A percentile compares a stretch with the other conserved stretches of the same genome.
These are phyloP conservation scores for Aromia moschata DNA, from an alignment of 2,888 invertebrate genomes.

Conservation along the genomic window DNA sequence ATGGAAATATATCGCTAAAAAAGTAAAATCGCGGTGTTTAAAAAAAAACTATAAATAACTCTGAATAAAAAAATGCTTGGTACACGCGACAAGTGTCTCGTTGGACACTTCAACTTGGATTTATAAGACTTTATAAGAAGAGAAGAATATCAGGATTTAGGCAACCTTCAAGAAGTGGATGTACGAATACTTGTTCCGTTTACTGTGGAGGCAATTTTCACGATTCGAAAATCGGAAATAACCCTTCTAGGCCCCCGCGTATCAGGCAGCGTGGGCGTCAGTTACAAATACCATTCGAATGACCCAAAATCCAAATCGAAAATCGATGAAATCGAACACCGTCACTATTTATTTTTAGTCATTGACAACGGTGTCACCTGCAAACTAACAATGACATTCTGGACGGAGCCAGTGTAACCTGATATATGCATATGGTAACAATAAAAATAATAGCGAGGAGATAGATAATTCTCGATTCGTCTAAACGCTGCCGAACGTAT, in stretches of 20 bases:
- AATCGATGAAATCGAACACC: conserved; percentile 1
- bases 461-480: neutral
- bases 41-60: too few relatives aligned
- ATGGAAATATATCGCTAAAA: too few relatives aligned
- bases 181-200: too few relatives aligned
- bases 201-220: too few relatives aligned
- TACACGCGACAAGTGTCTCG: too few relatives aligned
- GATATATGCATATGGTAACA: conserved; percentile 4
- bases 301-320: neutral
- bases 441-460: neutral
- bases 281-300: neutral
- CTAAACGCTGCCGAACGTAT: neutral
- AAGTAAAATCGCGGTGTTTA: too few relatives aligned
- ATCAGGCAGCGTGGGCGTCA: neutral
- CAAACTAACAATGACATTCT: conserved; percentile 6
- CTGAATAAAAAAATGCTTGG: too few relatives aligned
- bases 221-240: too few relatives aligned
- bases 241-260: neutral
- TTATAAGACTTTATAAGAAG: too few relatives aligned
- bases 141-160: too few relatives aligned
- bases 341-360: conserved; percentile 21
- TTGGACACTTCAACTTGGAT: too few relatives aligned
- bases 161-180: too few relatives aligned
- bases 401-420: conserved; percentile 6
- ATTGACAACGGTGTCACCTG: conserved; percentile 13